These are phyloP conservation scores for Anhinga anhinga DNA, from an alignment of 2,113 vertebrate species.

Conservation along the genomic window DNA sequence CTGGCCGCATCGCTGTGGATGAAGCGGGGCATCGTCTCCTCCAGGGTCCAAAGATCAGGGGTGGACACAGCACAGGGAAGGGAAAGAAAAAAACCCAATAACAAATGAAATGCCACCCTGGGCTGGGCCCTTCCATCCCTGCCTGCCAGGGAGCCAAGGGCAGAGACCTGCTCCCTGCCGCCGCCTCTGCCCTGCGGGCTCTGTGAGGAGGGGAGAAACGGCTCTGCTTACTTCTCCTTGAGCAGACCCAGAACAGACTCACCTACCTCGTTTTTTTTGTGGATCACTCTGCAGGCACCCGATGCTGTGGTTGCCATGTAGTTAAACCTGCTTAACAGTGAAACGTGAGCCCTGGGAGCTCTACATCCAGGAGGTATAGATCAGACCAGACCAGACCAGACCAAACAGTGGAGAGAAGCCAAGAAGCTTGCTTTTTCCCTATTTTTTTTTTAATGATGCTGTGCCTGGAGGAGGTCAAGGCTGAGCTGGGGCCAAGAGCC, in stretches of 20 bases:
- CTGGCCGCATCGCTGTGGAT: accelerated
- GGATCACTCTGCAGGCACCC: background rate
- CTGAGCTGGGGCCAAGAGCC: background rate
- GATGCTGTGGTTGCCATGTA: background rate
- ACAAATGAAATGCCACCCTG: background rate
- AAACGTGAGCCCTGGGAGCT: background rate
- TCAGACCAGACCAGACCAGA: background rate
- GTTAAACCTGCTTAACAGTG: background rate
- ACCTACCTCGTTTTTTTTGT: too few relatives aligned
- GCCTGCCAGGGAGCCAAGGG: background rate
- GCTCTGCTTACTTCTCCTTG: background rate
- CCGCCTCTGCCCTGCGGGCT: background rate
- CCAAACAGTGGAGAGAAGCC: background rate
- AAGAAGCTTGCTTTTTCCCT: background rate
- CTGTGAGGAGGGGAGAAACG: too few relatives aligned
- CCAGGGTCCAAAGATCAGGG: background rate
- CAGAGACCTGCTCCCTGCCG: background rate
- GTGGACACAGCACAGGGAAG: background rate
- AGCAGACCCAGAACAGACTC: background rate
- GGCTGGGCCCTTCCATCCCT: background rate
- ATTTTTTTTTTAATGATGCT: background rate
- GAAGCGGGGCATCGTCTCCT: background rate
- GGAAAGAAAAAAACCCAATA: background rate
- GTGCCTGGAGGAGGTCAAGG: background rate
- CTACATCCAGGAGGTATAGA: background rate